Conservation (phyloP, 2,888 invertebrate species). For the Folsomia manolachei region DNA sequence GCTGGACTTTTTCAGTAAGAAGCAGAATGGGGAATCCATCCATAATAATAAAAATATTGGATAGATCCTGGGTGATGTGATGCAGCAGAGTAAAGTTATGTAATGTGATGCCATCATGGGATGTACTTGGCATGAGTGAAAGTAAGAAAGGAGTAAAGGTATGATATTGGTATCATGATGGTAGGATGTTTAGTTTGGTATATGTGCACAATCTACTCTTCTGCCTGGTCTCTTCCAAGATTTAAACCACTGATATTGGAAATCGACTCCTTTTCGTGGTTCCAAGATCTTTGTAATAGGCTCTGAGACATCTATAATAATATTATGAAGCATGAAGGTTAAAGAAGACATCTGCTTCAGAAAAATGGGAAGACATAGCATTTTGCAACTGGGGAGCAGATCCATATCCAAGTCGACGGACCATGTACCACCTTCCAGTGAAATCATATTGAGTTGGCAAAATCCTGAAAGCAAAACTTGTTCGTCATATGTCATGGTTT, state of each 20-base stretch:
- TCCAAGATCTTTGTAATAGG: background rate
- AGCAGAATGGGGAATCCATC: background rate
- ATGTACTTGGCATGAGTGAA: too few species aligned
- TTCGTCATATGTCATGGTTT: too few species aligned
- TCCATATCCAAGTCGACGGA: too few species aligned
- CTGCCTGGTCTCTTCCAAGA: background rate
- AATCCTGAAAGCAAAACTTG: too few species aligned
- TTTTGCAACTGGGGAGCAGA: background rate
- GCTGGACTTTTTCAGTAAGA: background rate
- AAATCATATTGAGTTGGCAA: background rate
- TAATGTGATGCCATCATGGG: background rate
- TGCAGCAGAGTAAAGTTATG: slow-evolving; percentile 3
- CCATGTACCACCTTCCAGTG: background rate
- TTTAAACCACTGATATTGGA: background rate
- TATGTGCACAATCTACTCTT: background rate
- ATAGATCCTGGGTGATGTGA: background rate
- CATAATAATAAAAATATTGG: slow-evolving; percentile 3
- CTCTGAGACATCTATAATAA: background rate
- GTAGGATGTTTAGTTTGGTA: too few species aligned
- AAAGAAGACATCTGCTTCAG: background rate
- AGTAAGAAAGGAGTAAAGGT: too few species aligned
- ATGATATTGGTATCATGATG: background rate
- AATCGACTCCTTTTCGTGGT: background rate
- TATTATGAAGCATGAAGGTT: background rate
- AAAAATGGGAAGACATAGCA: background rate